Conservation (phyloP, 1,140 invertebrate genomes). For the Drosophila seguyi region DNA sequence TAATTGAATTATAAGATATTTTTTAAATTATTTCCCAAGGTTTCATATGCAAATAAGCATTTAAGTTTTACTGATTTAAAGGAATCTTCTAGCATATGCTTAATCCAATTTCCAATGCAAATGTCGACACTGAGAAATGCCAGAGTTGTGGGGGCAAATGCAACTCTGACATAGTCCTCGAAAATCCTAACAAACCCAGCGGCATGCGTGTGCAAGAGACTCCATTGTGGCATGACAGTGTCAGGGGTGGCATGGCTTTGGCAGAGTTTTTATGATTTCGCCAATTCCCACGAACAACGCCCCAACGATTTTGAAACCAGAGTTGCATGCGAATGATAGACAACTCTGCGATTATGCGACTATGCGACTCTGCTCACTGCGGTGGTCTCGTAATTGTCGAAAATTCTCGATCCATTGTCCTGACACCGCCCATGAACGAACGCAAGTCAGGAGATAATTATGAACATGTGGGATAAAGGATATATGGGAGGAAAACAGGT, state of each 20-base stretch:
- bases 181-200: slow-evolving; percentile 1
- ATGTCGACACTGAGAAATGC: slow-evolving; percentile 66
- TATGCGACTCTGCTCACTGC: slow-evolving; percentile 32
- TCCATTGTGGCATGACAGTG: slow-evolving; percentile 67
- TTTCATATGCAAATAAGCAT: background rate
- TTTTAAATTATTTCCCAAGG: background rate
- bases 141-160: slow-evolving; percentile 3
- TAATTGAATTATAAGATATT: too few species aligned
- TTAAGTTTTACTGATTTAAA: background rate
- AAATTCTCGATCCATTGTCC: slow-evolving; percentile 41
- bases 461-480: slow-evolving; percentile 12
- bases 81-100: slow-evolving; percentile 42
- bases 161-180: background rate
- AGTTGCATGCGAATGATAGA: slow-evolving; percentile 23
- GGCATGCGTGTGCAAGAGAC: slow-evolving; percentile 37
- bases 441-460: slow-evolving; percentile 50
- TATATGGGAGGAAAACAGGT: slow-evolving; percentile 26
- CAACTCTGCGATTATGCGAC: slow-evolving; percentile 28
- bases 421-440: slow-evolving; percentile 10
- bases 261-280: slow-evolving; percentile 29
- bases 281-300: slow-evolving; percentile 11
- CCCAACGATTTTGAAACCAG: slow-evolving; percentile 31
- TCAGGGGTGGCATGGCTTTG: background rate
- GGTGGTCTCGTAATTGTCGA: slow-evolving; percentile 67
- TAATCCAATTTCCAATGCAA: slow-evolving; percentile 79